Evolutionary conservation across 2,113 vertebrate species (phyloP), one percentile per base, ranked within the genome.

Genomic region (Lasiurus cinereus): DNA sequence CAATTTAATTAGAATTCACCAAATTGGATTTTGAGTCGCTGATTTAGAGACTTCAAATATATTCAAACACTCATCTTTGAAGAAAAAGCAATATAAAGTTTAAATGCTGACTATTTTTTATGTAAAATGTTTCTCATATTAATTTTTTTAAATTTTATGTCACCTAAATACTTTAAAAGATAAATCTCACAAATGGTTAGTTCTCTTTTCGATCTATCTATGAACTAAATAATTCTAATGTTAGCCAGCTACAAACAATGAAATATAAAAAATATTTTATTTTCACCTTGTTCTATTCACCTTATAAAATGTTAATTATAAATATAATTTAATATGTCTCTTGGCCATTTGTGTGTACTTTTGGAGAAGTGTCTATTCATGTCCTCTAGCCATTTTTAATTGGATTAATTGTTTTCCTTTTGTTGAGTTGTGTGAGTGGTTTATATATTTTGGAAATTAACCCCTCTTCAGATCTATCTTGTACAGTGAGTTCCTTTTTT

Each of bases 11-110:
- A 90, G 54, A 89, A 96, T 89, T 12, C 1, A 0, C 14, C 5
- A 91, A 83, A 31, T 86, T 93, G 3, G 70, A 29, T 76, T 90
- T 79, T 16, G 21, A 39, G 27, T 70, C 84, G 48, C n/a, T 86
- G 33, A 82, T 59, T 87, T 59, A 59, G 84, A 92, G 67, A 59
- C 48, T 50, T 96, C 80, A 95, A 83, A 95, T 69, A 33, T 88
- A 86, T 43, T 92, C 93, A 97, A 14, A 0, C 3, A 43, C 11
- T 67, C 15, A 70, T 87, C 73, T 90, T 12, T 87, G 13, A 9
- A 54, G 39, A 48, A 79, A 43, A 27, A 36, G 0, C 0, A 79
- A 14, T 29, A 91, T n/a, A 33, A 91, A 19, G 14, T 59, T 88
- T 88, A 54, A 39, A 78, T 43, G 8, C 10, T 87, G 62, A 78